Percentiles rank a stretch among this genome's conserved stretches.
Evolutionary conservation across 2,113 vertebrate genomes (phyloP).

Genomic region (Phaethon lepturus): DNA sequence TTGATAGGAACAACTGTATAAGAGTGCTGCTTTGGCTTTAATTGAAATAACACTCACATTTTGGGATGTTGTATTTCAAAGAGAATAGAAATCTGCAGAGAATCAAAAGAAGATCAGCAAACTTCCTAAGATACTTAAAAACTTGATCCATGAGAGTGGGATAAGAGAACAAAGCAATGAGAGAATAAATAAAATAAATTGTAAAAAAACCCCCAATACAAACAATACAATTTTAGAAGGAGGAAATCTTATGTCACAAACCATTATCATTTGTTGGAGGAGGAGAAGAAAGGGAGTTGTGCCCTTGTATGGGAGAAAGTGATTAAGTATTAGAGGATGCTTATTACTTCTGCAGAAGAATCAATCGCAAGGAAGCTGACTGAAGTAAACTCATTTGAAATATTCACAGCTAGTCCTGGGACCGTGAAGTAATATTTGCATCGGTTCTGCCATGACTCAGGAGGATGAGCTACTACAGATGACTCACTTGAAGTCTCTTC

Average conservation of each 20-base stretch:
- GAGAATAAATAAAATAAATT: not conserved
- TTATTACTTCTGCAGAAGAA: not conserved
- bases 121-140: not conserved
- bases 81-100: not conserved
- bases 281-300: not conserved
- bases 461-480: not conserved
- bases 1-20: not conserved
- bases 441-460: not conserved
- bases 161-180: not conserved
- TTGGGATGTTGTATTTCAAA: not conserved
- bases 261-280: not conserved
- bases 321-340: not conserved
- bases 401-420: not conserved
- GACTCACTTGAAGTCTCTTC: not conserved
- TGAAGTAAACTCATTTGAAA: not conserved
- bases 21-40: not conserved
- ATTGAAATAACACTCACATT: not conserved
- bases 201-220: fast-evolving
- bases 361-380: not conserved
- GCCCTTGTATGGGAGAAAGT: not conserved
- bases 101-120: not conserved
- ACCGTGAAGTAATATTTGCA: not conserved
- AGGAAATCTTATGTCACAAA: not conserved
- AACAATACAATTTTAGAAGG: not conserved
- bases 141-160: not conserved